Percentiles rank a stretch among this genome's conserved stretches.
Conservation (phyloP, 2,888 invertebrate species). For the Orthosia incerta region DNA sequence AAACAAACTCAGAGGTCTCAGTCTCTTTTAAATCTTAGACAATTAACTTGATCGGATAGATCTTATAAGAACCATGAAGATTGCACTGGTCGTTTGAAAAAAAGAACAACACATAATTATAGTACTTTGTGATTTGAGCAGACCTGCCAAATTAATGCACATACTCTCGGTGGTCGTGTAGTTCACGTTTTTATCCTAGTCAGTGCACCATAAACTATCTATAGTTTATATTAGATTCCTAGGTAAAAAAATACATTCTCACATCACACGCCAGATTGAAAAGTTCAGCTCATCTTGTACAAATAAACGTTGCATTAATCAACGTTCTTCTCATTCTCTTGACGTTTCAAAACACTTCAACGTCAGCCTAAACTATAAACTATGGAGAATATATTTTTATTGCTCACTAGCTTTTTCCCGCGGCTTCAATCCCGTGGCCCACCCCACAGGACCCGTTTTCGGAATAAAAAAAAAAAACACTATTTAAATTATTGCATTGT, state of each 20-base stretch:
- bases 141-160: too few species aligned
- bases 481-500: too few species aligned
- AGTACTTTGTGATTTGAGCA: too few species aligned
- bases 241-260: conserved; percentile 5
- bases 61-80: too few species aligned
- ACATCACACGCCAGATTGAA: conserved; percentile 32
- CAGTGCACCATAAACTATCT: conserved; percentile 1
- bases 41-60: too few species aligned
- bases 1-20: too few species aligned
- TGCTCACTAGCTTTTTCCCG: neutral
- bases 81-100: too few species aligned
- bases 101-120: too few species aligned
- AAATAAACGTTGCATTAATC: conserved; percentile 33
- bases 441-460: too few species aligned
- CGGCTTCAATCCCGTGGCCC: too few species aligned
- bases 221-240: neutral
- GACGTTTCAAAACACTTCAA: conserved; percentile 41
- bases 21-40: too few species aligned
- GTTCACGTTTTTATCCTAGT: neutral
- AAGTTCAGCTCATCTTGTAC: conserved; percentile 32
- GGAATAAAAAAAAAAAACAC: too few species aligned
- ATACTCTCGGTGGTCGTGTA: neutral
- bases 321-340: conserved; percentile 13
- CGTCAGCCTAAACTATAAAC: conserved; percentile 27
- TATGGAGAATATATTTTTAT: conserved; percentile 24